phyloP scores from a whole-genome alignment of 2,797 vertebrate genomes.

The Pangasius sanitwongsei region DNA sequence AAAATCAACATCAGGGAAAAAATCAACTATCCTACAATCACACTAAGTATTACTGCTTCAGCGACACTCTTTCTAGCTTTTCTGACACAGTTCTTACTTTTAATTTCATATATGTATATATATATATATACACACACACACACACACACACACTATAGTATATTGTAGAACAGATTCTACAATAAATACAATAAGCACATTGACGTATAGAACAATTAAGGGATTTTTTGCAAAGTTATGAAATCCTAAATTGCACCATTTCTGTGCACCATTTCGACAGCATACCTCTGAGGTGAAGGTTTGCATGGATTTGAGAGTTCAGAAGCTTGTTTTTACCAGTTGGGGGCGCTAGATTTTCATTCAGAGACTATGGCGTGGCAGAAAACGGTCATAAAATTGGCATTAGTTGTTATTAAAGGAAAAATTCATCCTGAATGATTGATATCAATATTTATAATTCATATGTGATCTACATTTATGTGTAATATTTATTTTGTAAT shows the following conservation, averaged over 20 bases:
- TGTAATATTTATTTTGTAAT: background rate
- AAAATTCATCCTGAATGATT: background rate
- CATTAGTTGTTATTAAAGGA: background rate
- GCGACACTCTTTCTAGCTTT: background rate
- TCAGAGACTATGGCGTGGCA: too few species aligned
- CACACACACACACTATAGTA: too few species aligned
- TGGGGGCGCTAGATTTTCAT: constrained; percentile 13
- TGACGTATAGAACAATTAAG: background rate
- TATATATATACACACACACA: too few species aligned
- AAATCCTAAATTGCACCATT: too few species aligned
- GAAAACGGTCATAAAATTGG: background rate
- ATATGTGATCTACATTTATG: background rate
- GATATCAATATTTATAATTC: background rate
- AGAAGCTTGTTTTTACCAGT: background rate
- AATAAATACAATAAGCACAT: too few species aligned
- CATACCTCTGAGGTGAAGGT: background rate
- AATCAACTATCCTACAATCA: background rate
- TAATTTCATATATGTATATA: too few species aligned
- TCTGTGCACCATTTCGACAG: background rate
- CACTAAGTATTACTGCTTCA: background rate
- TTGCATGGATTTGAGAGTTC: background rate
- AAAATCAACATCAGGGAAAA: background rate
- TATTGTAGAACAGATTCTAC: too few species aligned
- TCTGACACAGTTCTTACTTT: too few species aligned
- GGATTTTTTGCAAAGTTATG: background rate